Evolutionary conservation across 2,888 invertebrate species (phyloP).

Genomic region (Tupiocoris notatus): DNA sequence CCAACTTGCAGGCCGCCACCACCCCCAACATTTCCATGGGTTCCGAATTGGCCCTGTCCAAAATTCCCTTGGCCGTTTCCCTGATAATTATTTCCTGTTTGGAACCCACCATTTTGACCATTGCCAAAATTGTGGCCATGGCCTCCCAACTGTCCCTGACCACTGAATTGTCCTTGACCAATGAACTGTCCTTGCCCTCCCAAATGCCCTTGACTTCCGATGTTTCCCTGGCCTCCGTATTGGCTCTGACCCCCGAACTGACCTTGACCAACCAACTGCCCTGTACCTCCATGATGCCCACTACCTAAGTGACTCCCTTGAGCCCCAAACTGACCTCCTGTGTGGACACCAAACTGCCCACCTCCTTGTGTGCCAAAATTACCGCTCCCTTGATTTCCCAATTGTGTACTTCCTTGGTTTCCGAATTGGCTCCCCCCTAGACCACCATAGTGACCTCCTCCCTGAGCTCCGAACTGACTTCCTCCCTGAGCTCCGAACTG

Average conservation of each 20-base stretch:
- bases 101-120: neutral
- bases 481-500: conserved; percentile 24
- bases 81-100: neutral
- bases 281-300: conserved; percentile 2
- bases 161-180: neutral
- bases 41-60: conserved; percentile 6
- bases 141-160: conserved; percentile 2
- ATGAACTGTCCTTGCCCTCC: conserved; percentile 20
- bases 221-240: neutral
- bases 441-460: neutral
- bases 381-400: neutral
- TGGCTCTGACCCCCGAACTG: conserved; percentile 7
- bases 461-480: conserved; percentile 2
- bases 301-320: neutral
- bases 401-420: neutral
- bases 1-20: conserved; percentile 7
- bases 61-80: conserved; percentile 22
- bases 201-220: conserved; percentile 5
- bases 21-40: conserved; percentile 1
- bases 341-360: conserved; percentile 4
- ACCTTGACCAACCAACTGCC: neutral
- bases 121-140: neutral
- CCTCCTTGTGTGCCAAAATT: conserved; percentile 2
- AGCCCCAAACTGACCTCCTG: conserved; percentile 7
- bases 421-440: conserved; percentile 2